These are phyloP conservation scores for Pheosia tremula DNA, from an alignment of 2,888 invertebrate species.

Conservation along the genomic window DNA sequence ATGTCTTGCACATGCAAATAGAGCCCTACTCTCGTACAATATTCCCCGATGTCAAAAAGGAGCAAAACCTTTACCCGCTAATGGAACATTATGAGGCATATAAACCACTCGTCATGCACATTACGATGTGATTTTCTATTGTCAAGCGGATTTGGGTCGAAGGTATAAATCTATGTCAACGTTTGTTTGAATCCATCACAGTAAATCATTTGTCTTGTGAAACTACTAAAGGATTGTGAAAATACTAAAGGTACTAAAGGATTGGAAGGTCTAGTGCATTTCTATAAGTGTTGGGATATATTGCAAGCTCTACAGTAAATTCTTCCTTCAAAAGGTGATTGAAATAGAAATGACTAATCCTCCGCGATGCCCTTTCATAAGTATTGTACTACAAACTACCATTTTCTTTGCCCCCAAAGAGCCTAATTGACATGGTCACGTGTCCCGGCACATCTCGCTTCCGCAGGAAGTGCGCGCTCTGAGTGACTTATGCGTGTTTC, in stretches of 20 bases:
- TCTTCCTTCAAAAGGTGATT: background rate
- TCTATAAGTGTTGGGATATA: background rate
- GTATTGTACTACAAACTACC: background rate
- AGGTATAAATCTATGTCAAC: background rate
- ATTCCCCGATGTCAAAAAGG: background rate
- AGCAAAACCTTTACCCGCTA: conserved; percentile 27
- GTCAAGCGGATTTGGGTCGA: conserved; percentile 9
- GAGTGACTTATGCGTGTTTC: conserved; percentile 70
- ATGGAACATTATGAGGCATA: conserved; percentile 29
- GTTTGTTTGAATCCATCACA: conserved; percentile 2
- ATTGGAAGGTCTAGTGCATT: too few relatives aligned
- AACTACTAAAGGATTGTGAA: background rate
- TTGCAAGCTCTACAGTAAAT: too few relatives aligned
- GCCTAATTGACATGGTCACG: conserved; percentile 59
- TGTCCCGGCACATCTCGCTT: conserved; percentile 44
- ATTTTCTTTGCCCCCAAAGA: conserved; percentile 18
- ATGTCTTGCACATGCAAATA: background rate
- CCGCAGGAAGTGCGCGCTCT: conserved; percentile 55
- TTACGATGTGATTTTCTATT: conserved; percentile 25
- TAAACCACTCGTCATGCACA: conserved; percentile 32
- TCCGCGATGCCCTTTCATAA: background rate
- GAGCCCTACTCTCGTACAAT: background rate
- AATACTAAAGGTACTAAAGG: background rate
- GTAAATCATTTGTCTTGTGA: background rate
- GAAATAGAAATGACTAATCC: background rate